Base-by-base conservation (phyloP, 1,140 invertebrate species). In the Eciton burchellii region DNA sequence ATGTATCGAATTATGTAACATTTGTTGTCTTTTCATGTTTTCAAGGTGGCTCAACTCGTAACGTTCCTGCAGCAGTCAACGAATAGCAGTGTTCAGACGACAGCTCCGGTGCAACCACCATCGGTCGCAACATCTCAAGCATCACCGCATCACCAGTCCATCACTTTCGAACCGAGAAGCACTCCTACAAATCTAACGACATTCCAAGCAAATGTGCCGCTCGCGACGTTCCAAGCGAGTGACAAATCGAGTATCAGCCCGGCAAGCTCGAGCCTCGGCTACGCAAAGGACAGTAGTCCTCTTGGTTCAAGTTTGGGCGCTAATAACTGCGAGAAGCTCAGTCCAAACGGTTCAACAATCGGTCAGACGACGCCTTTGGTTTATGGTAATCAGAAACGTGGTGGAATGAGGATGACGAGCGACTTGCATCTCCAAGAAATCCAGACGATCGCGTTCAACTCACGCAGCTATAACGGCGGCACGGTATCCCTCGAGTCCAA, bases 51-150 rank as follows among this genome's bases (percentile, higher is more conserved):
- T 35, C 96, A 96, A 85, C 91, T 96, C 74, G 95, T 96, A 24
- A 95, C 95, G 88, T 96, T 96, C 85, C 92, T 96, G 0, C 95
- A 96, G 81, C 94, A 95, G 47, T 95, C 96, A 62, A 82, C 90
- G 63, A 85, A 57, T 56, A 85, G 84, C 26, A n/a, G 63, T n/a
- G 77, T 85, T 68, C 91, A 86, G 71, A 70, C 85, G 81, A 84
- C 63, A 24, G 54, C 89, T n/a, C 56, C 92, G 19, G 84, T 91
- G 24, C 89, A 90, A 57, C 84, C 88, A 47, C 72, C 88, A 47
- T 70, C 86, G 43, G 86, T 92, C 63, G 65, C 86, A 3, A 81
- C 90, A 41, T 68, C 88, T 59, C 85, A 87, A 77, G 84, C 90
- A 19, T 60, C 84, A 6, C 59, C 41, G 63, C 59, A 29, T 26